phyloP scores from a whole-genome alignment of 2,888 invertebrate genomes.

The Cylloceria caligata region DNA sequence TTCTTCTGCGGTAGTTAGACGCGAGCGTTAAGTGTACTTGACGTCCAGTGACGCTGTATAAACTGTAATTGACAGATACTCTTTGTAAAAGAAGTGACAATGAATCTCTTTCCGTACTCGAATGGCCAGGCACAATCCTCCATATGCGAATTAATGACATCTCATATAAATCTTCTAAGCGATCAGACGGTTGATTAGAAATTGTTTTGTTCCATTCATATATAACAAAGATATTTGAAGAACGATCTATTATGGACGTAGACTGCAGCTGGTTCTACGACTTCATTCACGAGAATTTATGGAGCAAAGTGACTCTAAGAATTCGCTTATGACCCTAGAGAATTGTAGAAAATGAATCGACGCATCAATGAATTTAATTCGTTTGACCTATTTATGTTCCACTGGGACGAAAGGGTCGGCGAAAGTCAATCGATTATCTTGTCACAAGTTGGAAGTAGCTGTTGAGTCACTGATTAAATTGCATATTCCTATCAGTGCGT shows the following conservation, averaged over 20 bases:
- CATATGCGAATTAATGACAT: neutral
- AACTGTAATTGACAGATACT: neutral
- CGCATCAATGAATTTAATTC: slow-evolving; percentile 29
- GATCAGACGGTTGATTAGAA: neutral
- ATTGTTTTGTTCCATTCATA: slow-evolving; percentile 6
- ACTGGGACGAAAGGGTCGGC: slow-evolving; percentile 10
- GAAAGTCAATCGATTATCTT: neutral
- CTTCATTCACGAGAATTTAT: slow-evolving; percentile 14
- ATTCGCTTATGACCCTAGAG: slow-evolving; percentile 26
- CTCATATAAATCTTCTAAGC: slow-evolving; percentile 8
- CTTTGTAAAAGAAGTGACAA: neutral
- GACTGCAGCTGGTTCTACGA: slow-evolving; percentile 11
- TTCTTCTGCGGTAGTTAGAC: neutral
- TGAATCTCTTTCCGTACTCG: neutral
- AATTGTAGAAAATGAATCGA: slow-evolving; percentile 33
- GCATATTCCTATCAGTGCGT: neutral
- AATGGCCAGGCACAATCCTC: slow-evolving; percentile 22
- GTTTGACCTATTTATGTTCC: slow-evolving; percentile 43
- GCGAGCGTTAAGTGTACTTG: neutral
- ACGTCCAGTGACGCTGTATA: too few relatives aligned
- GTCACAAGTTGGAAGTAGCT: slow-evolving; percentile 15
- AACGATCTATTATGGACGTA: slow-evolving; percentile 56
- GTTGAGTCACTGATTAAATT: neutral
- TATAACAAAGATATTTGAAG: slow-evolving; percentile 54
- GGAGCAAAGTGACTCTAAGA: slow-evolving; percentile 5